Evolutionary conservation across 2,113 vertebrate genomes (phyloP), one percentile per base, ranked within the genome.

Genomic region (Piprites chloris): DNA sequence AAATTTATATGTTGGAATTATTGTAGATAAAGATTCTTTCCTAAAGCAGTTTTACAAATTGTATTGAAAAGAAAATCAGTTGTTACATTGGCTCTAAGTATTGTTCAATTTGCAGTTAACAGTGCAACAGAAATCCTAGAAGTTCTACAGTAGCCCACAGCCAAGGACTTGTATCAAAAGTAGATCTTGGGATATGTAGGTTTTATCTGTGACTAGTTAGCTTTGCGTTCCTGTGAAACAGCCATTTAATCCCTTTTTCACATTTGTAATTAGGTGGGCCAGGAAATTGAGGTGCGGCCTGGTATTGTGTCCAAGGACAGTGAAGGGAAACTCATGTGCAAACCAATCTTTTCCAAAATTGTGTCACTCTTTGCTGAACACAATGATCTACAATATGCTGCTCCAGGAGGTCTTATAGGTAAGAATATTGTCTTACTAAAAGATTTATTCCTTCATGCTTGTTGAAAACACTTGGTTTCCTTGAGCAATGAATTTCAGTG

Each of bases 281-380:
- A 99, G 95, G 99, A 99, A 98, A 97, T 99, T 59, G 99, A 99
- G 96, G 99, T 99, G 71, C 98, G 99, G 47, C 99, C 99, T 27
- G 99, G 99, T 46, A 99, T 99, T 59, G 99, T 99, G 86, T 99
- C 99, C 91, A 99, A 99, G 97, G 99, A 99, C 97, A 99, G 99
- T 42, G 99, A 99, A 95, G 99, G 99, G 84, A 99, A 99, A 94
- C 99, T 99, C 67, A 99, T 99, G 99, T 99, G 99, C 97, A 99
- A 99, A 95, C 99, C 99, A 82, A 99, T 99, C 92, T 99, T 99
- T 97, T 99, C 99, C 94, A 99, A 99, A 98, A 99, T 99, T 52
- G 99, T 99, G 28, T 99, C 99, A 26, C 98, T 99, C 91, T 99
- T 99, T 76, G 99, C 99, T 0, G 99, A 99, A 82, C 99, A 99